Evolutionary conservation across 2,113 vertebrate genomes (phyloP).

Genomic region (Dissostichus mawsoni): DNA sequence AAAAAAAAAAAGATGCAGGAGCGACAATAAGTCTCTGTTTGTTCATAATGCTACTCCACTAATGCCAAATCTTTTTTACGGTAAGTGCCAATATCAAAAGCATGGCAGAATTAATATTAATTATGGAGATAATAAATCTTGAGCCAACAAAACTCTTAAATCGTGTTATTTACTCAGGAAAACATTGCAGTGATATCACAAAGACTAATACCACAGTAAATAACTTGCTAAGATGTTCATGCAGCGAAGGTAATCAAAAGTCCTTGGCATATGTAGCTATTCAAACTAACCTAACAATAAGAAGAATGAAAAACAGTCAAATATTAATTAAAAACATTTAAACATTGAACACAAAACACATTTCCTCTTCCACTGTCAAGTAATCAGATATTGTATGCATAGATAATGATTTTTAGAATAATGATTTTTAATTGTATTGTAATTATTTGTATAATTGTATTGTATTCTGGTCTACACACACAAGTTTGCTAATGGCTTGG

Average conservation of each 20-base stretch:
- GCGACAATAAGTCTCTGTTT: slow-evolving; percentile 9
- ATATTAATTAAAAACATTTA: slow-evolving; percentile 37
- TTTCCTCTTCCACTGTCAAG: background rate
- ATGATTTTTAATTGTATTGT: background rate
- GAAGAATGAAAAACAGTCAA: slow-evolving; percentile 30
- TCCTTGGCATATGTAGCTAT: slow-evolving; percentile 19
- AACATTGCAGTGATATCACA: slow-evolving; percentile 8
- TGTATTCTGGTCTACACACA: no score
- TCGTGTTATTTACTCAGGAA: slow-evolving; percentile 43
- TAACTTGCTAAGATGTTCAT: slow-evolving; percentile 22
- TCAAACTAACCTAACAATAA: slow-evolving; percentile 38
- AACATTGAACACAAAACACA: slow-evolving; percentile 3
- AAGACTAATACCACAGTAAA: slow-evolving; percentile 37
- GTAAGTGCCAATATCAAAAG: slow-evolving; percentile 37
- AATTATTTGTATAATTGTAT: no score
- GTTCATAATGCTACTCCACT: background rate
- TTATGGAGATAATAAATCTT: slow-evolving; percentile 46
- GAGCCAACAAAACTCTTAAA: slow-evolving; percentile 48
- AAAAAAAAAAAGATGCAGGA: background rate
- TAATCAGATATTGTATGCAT: background rate
- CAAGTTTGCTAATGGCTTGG: no score
- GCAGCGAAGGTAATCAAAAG: slow-evolving; percentile 40
- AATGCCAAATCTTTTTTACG: slow-evolving; percentile 37
- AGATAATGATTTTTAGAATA: background rate
- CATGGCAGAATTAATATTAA: slow-evolving; percentile 41